Conservation (phyloP, 2,888 invertebrate species). For the Cheilosia variabilis region DNA sequence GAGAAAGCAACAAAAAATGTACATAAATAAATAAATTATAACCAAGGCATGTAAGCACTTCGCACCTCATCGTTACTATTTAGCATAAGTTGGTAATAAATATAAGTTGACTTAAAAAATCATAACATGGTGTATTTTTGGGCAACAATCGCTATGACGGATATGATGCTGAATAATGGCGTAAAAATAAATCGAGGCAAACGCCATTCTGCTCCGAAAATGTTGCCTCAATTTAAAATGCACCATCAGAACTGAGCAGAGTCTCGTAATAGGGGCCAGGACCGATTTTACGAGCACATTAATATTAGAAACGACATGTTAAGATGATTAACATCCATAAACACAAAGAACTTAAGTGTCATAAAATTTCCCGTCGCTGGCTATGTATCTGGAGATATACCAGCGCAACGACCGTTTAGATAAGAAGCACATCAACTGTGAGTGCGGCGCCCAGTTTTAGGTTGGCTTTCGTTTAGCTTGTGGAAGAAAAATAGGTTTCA, state of each 20-base stretch:
- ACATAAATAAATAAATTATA: conserved; percentile 31
- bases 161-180: conserved; percentile 60
- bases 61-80: conserved; percentile 59
- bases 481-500: neutral
- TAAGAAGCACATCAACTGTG: conserved; percentile 30
- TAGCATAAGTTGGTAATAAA: conserved; percentile 58
- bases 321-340: conserved; percentile 72
- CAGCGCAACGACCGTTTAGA: conserved; percentile 37
- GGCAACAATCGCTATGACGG: conserved; percentile 23
- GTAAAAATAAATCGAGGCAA: conserved; percentile 34
- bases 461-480: neutral
- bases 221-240: conserved; percentile 35
- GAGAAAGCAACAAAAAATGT: neutral
- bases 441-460: conserved; percentile 2
- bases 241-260: conserved; percentile 40
- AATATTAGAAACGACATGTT: conserved; percentile 69
- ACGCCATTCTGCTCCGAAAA: conserved; percentile 4
- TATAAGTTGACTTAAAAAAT: conserved; percentile 39
- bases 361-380: conserved; percentile 47
- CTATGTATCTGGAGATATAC: conserved; percentile 34
- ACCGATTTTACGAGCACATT: conserved; percentile 66
- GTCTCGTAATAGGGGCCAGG: conserved; percentile 28
- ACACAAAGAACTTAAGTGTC: conserved; percentile 69
- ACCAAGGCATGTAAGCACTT: conserved; percentile 30
- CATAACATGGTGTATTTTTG: conserved; percentile 20